Evolutionary conservation across 2,888 invertebrate genomes (phyloP).

Genomic region (Mythimna impura): DNA sequence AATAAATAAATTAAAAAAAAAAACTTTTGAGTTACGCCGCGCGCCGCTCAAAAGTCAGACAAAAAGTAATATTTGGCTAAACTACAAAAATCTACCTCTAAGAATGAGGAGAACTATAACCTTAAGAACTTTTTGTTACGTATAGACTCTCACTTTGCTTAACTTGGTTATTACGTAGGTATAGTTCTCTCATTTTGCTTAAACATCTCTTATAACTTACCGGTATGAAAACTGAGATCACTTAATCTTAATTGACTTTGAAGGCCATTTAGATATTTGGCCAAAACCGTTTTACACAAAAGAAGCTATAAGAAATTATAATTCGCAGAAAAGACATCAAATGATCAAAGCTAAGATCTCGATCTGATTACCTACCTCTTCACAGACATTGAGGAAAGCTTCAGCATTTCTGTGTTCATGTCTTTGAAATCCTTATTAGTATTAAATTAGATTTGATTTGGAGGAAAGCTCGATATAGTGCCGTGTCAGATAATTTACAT

Average conservation of each 20-base stretch:
- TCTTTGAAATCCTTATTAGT: conserved; percentile 37
- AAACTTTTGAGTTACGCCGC: no score
- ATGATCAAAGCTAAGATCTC: conserved; percentile 51
- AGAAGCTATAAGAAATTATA: conserved; percentile 30
- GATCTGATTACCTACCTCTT: conserved; percentile 40
- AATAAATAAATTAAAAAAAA: no score
- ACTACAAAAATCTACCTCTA: neutral
- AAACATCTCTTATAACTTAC: neutral
- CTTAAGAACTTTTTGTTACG: no score
- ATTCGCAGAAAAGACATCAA: conserved; percentile 29
- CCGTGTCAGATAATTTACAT: no score
- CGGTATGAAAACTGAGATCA: conserved; percentile 1
- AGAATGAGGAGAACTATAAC: neutral
- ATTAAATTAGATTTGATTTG: conserved; percentile 22
- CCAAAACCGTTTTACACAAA: conserved; percentile 11
- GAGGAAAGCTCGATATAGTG: no score
- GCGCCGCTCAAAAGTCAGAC: no score
- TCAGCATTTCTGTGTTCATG: conserved; percentile 39
- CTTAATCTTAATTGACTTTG: conserved; percentile 26
- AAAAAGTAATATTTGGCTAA: neutral
- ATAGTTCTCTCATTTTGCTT: no score
- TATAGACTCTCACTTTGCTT: no score
- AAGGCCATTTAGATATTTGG: conserved; percentile 13
- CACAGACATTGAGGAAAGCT: conserved; percentile 23
- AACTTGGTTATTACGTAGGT: no score